Evolutionary conservation across 1,140 invertebrate genomes (phyloP), one percentile per base, ranked within the genome.

Genomic region (Lordiphosa clarofinis): DNA sequence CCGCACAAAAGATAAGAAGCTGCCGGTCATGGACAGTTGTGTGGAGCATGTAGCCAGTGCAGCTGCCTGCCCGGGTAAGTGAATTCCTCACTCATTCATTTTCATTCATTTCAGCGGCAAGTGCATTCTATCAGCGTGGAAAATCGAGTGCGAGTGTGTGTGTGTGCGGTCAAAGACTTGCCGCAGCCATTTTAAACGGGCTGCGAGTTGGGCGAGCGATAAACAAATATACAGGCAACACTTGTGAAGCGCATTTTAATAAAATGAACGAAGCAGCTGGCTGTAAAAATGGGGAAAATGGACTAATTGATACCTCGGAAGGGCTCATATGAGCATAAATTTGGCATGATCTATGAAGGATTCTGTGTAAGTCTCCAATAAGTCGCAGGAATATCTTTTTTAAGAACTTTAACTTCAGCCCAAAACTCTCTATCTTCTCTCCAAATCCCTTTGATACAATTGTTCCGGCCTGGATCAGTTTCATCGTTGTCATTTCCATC

Each of bases 211-310:
- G 38, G 49, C 63, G 53, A 56, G 64, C 74, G 64, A 79, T 73
- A 84, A 73, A 69, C 61, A 84, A 78, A 84, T 86, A 84, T 78
- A 68, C 78, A 84, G 73, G 46, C 79, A 73, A 59, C 67, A 74
- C 76, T 81, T 82, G 67, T 68, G 76, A 58, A 49, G 49, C 56
- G 59, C 65, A 78, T 84, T 86, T 84, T 86, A 86, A 79, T 71
- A 73, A 78, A 84, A 84, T 78, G 69, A 84, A 73, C 37, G 53
- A 31, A 40, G 4, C 42, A 44, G 24, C 15, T 33, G 50, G n/a
- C 2, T 9, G 33, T 33, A 11, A 1, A 11, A 7, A 35, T 40
- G 28, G 7, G 7, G 28, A 36, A 53, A 31, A 44, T 24, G 46
- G 64, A 59, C 58, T 53, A 68, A 68, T 31, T 24, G 33, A 5